phyloP scores from a whole-genome alignment of 2,113 vertebrate genomes.

The Podilymbus podiceps region DNA sequence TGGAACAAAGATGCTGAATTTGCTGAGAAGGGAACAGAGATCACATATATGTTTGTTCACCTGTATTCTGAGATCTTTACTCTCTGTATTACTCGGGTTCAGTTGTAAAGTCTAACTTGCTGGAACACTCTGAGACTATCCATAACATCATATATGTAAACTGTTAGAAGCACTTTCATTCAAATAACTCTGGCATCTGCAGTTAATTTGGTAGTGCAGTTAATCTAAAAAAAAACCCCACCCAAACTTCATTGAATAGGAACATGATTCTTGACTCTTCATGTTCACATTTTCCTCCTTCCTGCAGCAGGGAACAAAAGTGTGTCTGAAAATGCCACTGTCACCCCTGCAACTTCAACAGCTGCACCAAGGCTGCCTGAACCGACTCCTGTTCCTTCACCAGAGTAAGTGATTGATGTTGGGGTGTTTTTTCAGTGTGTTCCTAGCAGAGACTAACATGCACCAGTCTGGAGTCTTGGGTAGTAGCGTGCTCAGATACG shows the following conservation, averaged over 20 bases:
- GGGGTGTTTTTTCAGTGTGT: neutral
- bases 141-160: neutral
- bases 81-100: neutral
- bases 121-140: neutral
- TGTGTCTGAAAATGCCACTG: conserved; percentile 71
- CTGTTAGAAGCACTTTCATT: neutral
- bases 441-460: neutral
- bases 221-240: neutral
- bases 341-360: conserved; percentile 52
- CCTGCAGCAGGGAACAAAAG: conserved; percentile 74
- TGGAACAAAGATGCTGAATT: neutral
- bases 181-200: neutral
- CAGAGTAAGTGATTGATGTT: conserved; percentile 78
- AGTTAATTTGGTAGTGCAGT: neutral
- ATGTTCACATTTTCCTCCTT: neutral
- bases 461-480: neutral
- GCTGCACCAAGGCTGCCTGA: conserved; percentile 63
- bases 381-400: conserved; percentile 62
- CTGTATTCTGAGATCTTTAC: neutral
- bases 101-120: neutral
- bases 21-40: neutral
- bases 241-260: neutral
- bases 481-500: neutral
- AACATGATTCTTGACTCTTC: neutral
- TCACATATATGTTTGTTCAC: neutral